phyloP scores from a whole-genome alignment of 2,113 vertebrate species.

The Gulo gulo region DNA sequence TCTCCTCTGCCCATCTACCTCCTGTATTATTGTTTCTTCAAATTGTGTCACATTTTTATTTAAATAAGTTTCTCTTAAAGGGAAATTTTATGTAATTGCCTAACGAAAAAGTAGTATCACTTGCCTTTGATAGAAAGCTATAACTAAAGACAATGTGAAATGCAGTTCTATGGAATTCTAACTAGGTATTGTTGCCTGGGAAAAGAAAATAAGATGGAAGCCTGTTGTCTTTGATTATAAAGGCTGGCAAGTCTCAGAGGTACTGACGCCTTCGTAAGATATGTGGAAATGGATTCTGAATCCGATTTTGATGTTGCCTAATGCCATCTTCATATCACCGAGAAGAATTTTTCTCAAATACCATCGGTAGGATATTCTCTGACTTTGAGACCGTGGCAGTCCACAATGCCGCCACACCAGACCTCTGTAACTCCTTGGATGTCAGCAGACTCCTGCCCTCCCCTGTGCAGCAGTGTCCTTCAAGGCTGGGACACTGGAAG shows the following conservation, averaged over 20 bases:
- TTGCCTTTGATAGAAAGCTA: not conserved
- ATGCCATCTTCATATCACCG: not conserved
- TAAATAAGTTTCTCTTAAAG: not conserved
- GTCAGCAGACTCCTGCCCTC: not conserved
- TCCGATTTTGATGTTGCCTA: not conserved
- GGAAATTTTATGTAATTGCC: not conserved
- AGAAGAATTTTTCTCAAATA: not conserved
- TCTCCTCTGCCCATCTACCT: not conserved
- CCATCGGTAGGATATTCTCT: not conserved
- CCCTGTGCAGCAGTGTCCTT: not conserved
- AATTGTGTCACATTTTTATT: not conserved
- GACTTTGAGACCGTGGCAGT: not conserved
- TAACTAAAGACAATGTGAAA: not conserved
- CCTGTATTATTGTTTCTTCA: not conserved
- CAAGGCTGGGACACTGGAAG: not conserved
- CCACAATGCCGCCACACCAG: rapidly evolving
- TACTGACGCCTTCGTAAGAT: not conserved
- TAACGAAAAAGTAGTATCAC: not conserved
- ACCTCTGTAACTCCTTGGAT: not conserved
- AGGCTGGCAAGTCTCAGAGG: not conserved
- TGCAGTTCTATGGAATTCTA: not conserved
- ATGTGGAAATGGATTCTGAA: not conserved
- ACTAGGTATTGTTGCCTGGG: not conserved
- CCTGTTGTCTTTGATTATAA: not conserved
- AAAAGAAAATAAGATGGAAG: not conserved